Conservation (phyloP, 2,888 invertebrate genomes). For the Rotaria socialis region DNA sequence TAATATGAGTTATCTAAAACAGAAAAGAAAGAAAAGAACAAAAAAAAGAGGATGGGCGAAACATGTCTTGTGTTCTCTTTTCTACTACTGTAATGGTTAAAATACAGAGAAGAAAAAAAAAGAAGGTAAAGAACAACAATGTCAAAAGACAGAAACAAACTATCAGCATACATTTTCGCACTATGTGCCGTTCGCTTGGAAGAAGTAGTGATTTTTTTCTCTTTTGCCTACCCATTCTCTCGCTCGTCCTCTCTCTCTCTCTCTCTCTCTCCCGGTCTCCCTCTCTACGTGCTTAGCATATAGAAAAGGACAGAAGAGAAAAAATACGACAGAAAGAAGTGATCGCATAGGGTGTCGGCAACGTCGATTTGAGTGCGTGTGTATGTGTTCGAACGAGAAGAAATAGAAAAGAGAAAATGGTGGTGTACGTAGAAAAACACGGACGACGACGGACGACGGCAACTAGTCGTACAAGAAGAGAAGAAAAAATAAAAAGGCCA, state of each 20-base stretch:
- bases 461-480: not conserved
- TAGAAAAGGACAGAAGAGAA: constrained; percentile 7
- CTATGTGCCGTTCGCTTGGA: constrained; percentile 15
- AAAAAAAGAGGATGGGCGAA: constrained; percentile 18
- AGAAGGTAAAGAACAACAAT: constrained; percentile 4
- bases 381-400: not conserved
- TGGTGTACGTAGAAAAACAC: not conserved
- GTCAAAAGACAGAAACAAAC: constrained; percentile 29
- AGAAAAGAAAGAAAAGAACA: constrained; percentile 15
- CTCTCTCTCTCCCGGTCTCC: not conserved
- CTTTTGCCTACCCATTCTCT: not conserved
- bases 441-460: constrained; percentile 21
- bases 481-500: not conserved
- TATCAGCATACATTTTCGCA: constrained; percentile 26
- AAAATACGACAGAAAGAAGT: not conserved
- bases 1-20: constrained; percentile 26
- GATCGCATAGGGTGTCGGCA: constrained; percentile 4
- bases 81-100: not conserved
- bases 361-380: not conserved
- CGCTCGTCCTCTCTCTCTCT: not conserved
- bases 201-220: constrained; percentile 23
- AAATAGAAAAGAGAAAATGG: not conserved
- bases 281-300: not conserved
- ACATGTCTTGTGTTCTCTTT: constrained; percentile 26
- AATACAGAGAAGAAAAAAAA: not conserved